These are phyloP conservation scores for Amphiura filiformis DNA, from an alignment of 35 echinoderm and acorn worm genomes.

Conservation along the genomic window DNA sequence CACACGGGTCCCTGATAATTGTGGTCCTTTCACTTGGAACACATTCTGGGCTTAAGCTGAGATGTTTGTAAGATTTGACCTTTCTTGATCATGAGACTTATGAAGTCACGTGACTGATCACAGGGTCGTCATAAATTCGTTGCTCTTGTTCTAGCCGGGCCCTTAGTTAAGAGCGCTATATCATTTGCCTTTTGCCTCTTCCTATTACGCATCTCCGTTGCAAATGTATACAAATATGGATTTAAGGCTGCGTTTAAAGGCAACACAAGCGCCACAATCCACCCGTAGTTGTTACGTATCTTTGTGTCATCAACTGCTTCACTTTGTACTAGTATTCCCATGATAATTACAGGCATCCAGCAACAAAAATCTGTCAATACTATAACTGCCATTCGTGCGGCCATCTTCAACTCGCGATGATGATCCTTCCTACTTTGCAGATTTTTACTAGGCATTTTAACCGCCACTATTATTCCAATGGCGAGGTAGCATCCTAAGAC, in stretches of 20 bases:
- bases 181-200: background rate
- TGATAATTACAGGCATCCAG: conserved; percentile 57
- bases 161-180: background rate
- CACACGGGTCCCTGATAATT: no score
- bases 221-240: conserved; percentile 44
- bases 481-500: conserved; percentile 14
- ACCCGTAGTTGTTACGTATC: conserved; percentile 17
- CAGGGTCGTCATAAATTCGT: background rate
- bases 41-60: no score
- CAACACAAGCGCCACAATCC: conserved; percentile 39
- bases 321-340: conserved; percentile 21
- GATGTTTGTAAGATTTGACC: no score
- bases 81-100: no score
- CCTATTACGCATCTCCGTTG: background rate
- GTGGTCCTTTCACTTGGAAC: no score
- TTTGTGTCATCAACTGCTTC: conserved; percentile 18
- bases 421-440: conserved; percentile 8
- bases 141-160: background rate
- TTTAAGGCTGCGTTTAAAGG: conserved; percentile 46
- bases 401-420: conserved; percentile 39
- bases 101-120: no score
- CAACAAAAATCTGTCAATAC: conserved; percentile 46
- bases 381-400: conserved; percentile 26
- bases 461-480: conserved; percentile 12
- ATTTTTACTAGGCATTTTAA: conserved; percentile 11